Conservation (phyloP, 2,113 vertebrate genomes). For the Indicator maculatus region DNA sequence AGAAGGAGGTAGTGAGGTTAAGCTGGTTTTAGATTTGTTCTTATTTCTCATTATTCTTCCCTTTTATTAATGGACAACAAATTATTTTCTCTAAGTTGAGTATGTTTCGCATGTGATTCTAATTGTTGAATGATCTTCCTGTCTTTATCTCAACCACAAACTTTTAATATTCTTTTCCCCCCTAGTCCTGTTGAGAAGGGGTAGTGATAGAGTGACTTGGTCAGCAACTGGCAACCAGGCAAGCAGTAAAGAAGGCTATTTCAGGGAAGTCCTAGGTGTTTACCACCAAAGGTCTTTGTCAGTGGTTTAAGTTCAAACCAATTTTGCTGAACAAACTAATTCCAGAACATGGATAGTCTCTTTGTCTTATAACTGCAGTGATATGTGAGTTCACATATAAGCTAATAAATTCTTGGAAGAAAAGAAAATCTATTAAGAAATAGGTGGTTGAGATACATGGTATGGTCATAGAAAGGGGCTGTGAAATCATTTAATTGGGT, state of each 20-base stretch:
- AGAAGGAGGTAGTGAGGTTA: background rate
- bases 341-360: background rate
- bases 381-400: background rate
- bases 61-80: background rate
- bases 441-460: background rate
- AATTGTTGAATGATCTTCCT: background rate
- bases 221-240: background rate
- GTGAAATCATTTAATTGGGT: background rate
- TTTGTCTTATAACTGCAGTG: background rate
- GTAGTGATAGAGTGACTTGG: background rate
- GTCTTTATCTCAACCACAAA: background rate
- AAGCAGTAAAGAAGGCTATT: background rate
- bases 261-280: background rate
- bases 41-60: background rate
- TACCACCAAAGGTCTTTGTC: background rate
- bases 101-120: background rate
- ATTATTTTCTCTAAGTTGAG: background rate
- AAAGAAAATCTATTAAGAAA: background rate
- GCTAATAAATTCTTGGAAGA: background rate
- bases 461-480: background rate
- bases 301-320: background rate
- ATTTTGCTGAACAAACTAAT: background rate
- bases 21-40: background rate
- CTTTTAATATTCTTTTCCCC: accelerated
- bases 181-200: background rate